Evolutionary conservation across 2,797 vertebrate genomes (phyloP), one percentile per base, ranked within the genome.

Genomic region (Austrolebias charrua): DNA sequence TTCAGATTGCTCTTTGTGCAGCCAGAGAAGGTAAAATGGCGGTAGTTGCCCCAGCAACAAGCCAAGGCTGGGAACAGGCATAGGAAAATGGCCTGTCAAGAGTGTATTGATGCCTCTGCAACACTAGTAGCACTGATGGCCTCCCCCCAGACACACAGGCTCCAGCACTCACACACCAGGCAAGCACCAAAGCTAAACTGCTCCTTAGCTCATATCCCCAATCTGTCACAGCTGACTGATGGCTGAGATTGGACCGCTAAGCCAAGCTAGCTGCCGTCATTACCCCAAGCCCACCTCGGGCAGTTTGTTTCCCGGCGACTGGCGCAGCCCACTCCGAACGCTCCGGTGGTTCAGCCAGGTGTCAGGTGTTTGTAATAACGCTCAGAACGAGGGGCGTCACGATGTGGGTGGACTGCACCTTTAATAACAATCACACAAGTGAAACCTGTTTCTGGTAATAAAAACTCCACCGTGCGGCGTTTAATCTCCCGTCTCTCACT

Each of bases 11-110:
- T 78, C 70, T 69, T 80, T 81, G 75, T 81, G 65, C 77, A 81
- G 84, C 65, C 73, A 49, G 79, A 67, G 80, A 87, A 83, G 80
- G 80, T 85, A 89, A 88, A 90, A 92, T 90, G 91, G 88, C 83
- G 86, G 85, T 83, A 84, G 92, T 93, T 92, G 88, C 92, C 90
- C 85, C 90, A 92, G 92, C 89, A 93, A 93, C 91, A 88, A 89
- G 88, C 89, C 83, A 71, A 73, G 78, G 86, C 87, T 86, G 70
- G 83, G 86, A 89, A 89, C 81, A 90, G 90, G 82, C 89, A 89
- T 88, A 88, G 89, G 87, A 92, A 90, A 92, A 91, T 89, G 89
- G 88, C 85, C 90, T 87, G 87, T 90, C 83, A 84, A 91, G 78
- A 88, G 82, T 79, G 86, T 91, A 92, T 93, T 91, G 90, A 93